Percentiles rank a stretch among this genome's conserved stretches.
These are phyloP conservation scores for Heteromyza rotundicornis DNA, from an alignment of 2,888 invertebrate genomes.

Conservation along the genomic window DNA sequence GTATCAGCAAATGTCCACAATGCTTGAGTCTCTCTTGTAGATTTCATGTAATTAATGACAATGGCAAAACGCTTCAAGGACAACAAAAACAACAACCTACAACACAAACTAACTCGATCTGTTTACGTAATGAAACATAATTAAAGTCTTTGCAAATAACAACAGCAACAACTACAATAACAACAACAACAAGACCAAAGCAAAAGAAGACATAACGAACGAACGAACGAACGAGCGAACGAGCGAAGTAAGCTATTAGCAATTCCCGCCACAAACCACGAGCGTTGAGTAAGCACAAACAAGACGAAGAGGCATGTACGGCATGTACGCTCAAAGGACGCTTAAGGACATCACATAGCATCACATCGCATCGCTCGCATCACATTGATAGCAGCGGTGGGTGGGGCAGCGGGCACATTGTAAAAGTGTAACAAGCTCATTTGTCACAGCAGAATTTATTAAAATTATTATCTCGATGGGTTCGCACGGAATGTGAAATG, in stretches of 20 bases:
- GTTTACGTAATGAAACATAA: background rate
- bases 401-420: background rate
- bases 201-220: background rate
- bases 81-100: background rate
- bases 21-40: background rate
- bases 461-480: slow-evolving; percentile 52
- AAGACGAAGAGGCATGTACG: background rate
- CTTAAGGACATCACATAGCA: background rate
- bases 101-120: background rate
- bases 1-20: background rate
- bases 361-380: background rate
- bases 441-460: slow-evolving; percentile 51
- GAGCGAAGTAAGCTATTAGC: background rate
- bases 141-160: background rate
- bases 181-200: too few species aligned
- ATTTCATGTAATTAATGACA: background rate
- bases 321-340: background rate
- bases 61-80: background rate
- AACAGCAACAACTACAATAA: too few species aligned
- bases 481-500: slow-evolving; percentile 50
- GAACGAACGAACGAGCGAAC: background rate
- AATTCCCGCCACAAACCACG: background rate
- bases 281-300: background rate
- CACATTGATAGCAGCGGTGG: too few species aligned
- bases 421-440: slow-evolving; percentile 38